Conservation (phyloP, 1,140 invertebrate genomes). For the Panagrolaimus sp. region DNA sequence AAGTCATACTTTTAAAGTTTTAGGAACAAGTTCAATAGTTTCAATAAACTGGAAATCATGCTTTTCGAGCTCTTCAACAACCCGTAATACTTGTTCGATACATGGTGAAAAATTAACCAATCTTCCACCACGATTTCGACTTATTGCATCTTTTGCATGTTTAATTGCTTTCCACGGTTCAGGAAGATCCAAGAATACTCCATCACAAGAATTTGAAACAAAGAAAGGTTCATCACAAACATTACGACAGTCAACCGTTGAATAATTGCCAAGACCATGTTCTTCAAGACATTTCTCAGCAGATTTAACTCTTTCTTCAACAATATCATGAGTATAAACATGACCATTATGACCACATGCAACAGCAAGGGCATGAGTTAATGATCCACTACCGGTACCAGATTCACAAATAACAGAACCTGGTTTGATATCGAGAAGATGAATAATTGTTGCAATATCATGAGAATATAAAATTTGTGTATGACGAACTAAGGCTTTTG, state of each 20-base stretch:
- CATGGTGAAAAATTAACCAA: conserved; percentile 57
- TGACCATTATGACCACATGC: conserved; percentile 78
- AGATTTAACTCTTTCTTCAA: conserved; percentile 73
- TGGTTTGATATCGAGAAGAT: conserved; percentile 80
- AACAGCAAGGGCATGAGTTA: conserved; percentile 77
- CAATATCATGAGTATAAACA: conserved; percentile 94
- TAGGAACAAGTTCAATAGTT: conserved; percentile 52
- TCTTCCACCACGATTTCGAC: conserved; percentile 30
- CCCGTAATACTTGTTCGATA: conserved; percentile 55
- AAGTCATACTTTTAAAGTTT: conserved; percentile 38
- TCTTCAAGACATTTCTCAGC: conserved; percentile 75
- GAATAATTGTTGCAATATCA: conserved; percentile 86
- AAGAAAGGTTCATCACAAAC: conserved; percentile 73
- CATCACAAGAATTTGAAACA: conserved; percentile 69
- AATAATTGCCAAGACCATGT: conserved; percentile 76
- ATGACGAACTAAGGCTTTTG: conserved; percentile 80
- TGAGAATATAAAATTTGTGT: conserved; percentile 97
- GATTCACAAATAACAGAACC: conserved; percentile 82
- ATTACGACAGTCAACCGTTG: conserved; percentile 70
- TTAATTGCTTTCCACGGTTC: conserved; percentile 85
- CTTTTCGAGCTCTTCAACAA: conserved; percentile 33
- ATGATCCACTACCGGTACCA: conserved; percentile 71
- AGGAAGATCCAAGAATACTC: conserved; percentile 92
- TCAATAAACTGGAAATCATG: conserved; percentile 46
- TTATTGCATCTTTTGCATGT: conserved; percentile 66